Conservation (phyloP, 2,888 invertebrate species). For the Kuschelorhynchus macadamiae region DNA sequence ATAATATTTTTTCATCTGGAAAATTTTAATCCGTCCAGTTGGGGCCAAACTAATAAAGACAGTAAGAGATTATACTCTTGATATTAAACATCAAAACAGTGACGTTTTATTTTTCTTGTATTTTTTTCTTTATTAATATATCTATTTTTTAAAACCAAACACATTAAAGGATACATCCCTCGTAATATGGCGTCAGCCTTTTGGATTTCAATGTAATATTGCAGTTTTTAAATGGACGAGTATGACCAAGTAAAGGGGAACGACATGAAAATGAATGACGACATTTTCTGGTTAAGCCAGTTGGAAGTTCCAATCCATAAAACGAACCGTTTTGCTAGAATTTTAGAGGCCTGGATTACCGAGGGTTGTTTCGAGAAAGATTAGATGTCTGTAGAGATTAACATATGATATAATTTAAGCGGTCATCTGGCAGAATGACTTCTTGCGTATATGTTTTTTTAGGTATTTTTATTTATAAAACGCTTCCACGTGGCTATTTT, state of each 20-base stretch:
- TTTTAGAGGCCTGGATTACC: conserved; percentile 30
- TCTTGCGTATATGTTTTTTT: neutral
- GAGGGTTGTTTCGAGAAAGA: conserved; percentile 31
- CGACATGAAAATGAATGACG: conserved; percentile 34
- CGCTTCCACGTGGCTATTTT: too few relatives aligned
- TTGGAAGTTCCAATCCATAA: conserved; percentile 31
- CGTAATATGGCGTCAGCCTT: conserved; percentile 18
- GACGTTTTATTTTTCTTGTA: too few relatives aligned
- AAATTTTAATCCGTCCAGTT: too few relatives aligned
- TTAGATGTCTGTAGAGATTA: conserved; percentile 27
- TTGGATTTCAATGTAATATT: conserved; percentile 33
- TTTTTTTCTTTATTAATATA: too few relatives aligned
- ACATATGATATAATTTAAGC: conserved; percentile 26
- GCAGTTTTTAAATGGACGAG: conserved; percentile 34
- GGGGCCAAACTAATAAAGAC: too few relatives aligned
- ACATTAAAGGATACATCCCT: too few relatives aligned
- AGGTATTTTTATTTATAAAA: too few relatives aligned
- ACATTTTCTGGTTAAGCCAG: conserved; percentile 39
- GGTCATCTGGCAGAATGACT: conserved; percentile 9
- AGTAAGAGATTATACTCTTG: too few relatives aligned
- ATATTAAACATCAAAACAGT: too few relatives aligned
- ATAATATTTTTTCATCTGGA: too few relatives aligned
- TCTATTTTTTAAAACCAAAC: too few relatives aligned
- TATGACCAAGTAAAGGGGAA: conserved; percentile 28
- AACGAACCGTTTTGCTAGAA: conserved; percentile 29